Percentiles rank a stretch among this genome's conserved stretches.
Conservation (phyloP, 2,888 invertebrate species). For the Ferdinandea cuprea region DNA sequence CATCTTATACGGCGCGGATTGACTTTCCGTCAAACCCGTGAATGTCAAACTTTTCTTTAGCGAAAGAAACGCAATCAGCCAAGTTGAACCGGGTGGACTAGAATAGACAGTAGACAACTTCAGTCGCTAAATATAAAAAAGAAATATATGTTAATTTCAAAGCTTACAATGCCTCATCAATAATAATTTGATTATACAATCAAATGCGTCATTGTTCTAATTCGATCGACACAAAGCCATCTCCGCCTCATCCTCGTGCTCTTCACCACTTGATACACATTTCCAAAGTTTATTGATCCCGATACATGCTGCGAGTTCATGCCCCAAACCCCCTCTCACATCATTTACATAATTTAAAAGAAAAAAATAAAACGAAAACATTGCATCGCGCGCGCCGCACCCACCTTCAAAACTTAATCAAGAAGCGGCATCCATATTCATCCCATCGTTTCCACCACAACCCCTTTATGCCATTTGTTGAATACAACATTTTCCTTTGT, state of each 20-base stretch:
- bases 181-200: no score
- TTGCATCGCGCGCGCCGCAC: slow-evolving; percentile 54
- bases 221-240: neutral
- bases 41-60: no score
- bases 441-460: slow-evolving; percentile 15
- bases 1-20: no score
- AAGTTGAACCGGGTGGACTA: no score
- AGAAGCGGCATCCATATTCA: slow-evolving; percentile 25
- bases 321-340: slow-evolving; percentile 3
- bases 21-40: no score
- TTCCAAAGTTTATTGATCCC: slow-evolving; percentile 65
- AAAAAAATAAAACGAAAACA: slow-evolving; percentile 17
- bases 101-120: no score
- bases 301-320: slow-evolving; percentile 14
- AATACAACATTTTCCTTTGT: slow-evolving; percentile 68
- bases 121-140: no score
- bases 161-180: no score
- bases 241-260: no score
- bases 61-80: no score
- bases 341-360: neutral
- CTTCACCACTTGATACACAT: slow-evolving; percentile 13
- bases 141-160: no score
- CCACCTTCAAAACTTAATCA: slow-evolving; percentile 54
- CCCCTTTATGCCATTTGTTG: slow-evolving; percentile 67
- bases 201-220: neutral